These are phyloP conservation scores for Eleutherodactylus coqui DNA, from an alignment of 2,797 vertebrate genomes.

Conservation along the genomic window DNA sequence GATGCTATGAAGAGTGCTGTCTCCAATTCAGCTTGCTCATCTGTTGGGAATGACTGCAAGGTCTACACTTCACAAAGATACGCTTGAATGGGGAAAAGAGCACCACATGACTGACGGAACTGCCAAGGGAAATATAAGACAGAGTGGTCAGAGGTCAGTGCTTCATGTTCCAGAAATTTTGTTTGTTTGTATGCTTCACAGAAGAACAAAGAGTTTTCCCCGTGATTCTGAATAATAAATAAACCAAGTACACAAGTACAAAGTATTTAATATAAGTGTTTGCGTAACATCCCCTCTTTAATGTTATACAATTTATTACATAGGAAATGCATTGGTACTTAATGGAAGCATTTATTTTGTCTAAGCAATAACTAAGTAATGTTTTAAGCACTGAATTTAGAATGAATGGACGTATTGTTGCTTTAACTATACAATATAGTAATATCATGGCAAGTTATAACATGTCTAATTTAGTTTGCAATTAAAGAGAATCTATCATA, in stretches of 20 bases:
- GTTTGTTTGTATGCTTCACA: neutral
- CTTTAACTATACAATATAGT: neutral
- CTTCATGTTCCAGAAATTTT: constrained; percentile 11
- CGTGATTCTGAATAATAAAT: constrained; percentile 49
- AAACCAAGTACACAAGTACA: neutral
- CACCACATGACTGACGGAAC: constrained; percentile 48
- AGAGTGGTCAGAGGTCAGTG: constrained; percentile 16
- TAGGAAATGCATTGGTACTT: neutral
- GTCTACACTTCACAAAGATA: constrained; percentile 41
- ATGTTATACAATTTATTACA: neutral
- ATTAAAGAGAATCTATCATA: too few relatives aligned
- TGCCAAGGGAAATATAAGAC: constrained; percentile 34
- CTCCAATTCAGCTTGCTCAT: constrained; percentile 29
- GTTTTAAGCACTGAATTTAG: neutral
- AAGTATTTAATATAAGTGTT: constrained; percentile 9
- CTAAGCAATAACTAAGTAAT: neutral
- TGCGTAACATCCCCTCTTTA: neutral
- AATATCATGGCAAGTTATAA: neutral
- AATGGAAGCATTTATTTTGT: neutral
- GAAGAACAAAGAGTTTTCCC: constrained; percentile 63
- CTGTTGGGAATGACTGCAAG: constrained; percentile 51
- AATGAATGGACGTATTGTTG: neutral
- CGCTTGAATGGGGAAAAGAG: constrained; percentile 53
- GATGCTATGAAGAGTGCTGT: constrained; percentile 12
- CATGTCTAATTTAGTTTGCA: neutral